Base-by-base conservation (phyloP, 1,140 invertebrate species). In the Diachasma alloeum region DNA sequence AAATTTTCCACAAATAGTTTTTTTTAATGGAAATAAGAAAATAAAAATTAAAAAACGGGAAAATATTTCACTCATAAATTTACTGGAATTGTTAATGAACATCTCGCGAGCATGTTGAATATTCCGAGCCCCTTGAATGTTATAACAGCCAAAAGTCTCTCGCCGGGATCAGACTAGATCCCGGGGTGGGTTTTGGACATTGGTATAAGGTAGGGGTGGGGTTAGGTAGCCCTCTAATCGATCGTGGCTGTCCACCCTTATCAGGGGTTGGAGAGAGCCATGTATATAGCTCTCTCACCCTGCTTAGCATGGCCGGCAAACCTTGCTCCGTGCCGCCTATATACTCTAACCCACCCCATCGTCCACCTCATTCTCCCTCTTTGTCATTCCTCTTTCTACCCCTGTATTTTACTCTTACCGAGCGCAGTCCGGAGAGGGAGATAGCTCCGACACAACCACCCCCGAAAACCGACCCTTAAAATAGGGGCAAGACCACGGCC, bases 241-340 rank as follows among this genome's bases (percentile, higher is more conserved):
- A 90, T 90, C 89, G 89, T 85, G 85, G 87, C 88, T 90, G 89
- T 89, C 89, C 89, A 90, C 89, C 89, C 89, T 90, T 90, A 90
- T 90, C 87, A 90, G 89, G 84, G 86, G 84, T 86, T 87, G 83
- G 83, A 31, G 83, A 83, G 81, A 81, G 79, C 78, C 31, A 59
- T 75, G 79, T 82, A 82, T 76, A 76, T 74, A 74, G 82, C 78
- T 31, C 31, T 75, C 36, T 74, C 76, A 80, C 80, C 83, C 85
- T 87, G 84, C 86, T 90, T 89, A 88, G 87, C 87, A 89, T 90
- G 88, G 87, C 87, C 88, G 86, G 88, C 86, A 86, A 87, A 83
- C 82, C 86, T 81, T 75, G n/a, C 74, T 72, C 71, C 70, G 11
- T 31, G n/a, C 74, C 59, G 4, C 31, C 78, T 70, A 66, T 46